A percentile compares a stretch with the other conserved stretches of the same genome.
Evolutionary conservation across 2,797 vertebrate genomes (phyloP).

Genomic region (Gymnopithys bicolor): DNA sequence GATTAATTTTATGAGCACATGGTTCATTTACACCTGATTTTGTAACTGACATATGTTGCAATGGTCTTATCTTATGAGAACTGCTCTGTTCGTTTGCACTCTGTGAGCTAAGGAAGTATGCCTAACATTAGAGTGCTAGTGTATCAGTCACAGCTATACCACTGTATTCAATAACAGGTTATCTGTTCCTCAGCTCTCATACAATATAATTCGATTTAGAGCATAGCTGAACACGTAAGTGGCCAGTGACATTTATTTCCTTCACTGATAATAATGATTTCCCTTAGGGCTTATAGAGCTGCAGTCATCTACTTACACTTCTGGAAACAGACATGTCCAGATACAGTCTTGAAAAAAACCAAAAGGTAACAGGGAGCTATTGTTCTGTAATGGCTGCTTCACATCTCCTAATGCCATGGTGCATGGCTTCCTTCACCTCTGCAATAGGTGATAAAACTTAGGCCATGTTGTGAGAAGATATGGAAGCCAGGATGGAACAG

Average conservation of each 20-base stretch:
- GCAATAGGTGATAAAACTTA: background rate
- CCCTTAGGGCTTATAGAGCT: background rate
- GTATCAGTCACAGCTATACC: background rate
- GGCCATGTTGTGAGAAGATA: background rate
- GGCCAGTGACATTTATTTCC: background rate
- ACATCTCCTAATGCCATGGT: background rate
- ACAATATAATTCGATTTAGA: background rate
- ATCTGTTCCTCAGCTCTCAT: background rate
- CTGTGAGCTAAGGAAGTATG: background rate
- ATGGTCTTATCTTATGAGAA: background rate
- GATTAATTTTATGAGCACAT: background rate
- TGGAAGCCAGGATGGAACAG: background rate
- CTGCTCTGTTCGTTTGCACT: background rate
- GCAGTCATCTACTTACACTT: background rate
- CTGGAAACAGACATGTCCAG: background rate
- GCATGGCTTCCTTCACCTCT: background rate
- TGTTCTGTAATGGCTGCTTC: background rate
- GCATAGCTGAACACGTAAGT: background rate
- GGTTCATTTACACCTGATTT: conserved; percentile 7
- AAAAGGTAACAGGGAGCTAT: background rate
- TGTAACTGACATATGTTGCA: conserved; percentile 67
- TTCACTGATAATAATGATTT: background rate
- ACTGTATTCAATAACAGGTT: background rate
- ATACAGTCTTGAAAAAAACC: background rate
- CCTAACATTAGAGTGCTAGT: background rate